Evolutionary conservation across 2,113 vertebrate species (phyloP), one percentile per base, ranked within the genome.

Genomic region (Panthera tigris): DNA sequence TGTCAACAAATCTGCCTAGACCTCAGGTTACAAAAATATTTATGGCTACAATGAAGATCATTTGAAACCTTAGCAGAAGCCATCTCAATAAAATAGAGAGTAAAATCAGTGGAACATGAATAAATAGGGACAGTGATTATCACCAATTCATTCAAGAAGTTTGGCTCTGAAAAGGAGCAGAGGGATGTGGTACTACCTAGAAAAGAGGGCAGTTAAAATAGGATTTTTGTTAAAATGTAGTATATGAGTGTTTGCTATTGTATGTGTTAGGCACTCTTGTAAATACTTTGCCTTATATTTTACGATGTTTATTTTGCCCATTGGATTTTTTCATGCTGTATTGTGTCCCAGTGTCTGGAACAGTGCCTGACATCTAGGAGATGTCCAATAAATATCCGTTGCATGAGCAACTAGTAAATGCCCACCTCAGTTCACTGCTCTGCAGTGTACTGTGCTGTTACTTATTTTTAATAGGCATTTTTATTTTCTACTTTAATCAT

Each of bases 401-500:
- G 31, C 52, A 36, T 82, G 33, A 89, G 29, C 29, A 31, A 23
- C 83, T 41, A 33, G 11, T 69, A 33, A 86, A 69, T 88, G 2
- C 25, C 68, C 41, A 4, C 1, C 12, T 76, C 33, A n/a, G 48
- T 31, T 66, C 8, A 19, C 4, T 8, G 6, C 76, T 61, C 41
- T 68, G 1, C 41, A 15, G 57, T 55, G 31, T 21, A 41, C 3
- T 55, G 25, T 29, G 36, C 55, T 89, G 14, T 27, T 57, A 73
- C 31, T 71, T 85, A 29, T 23, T 50, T 36, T 73, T 74, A 78
- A 69, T 23, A 86, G 13, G 18, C 25, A 97, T 52, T 82, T 83
- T 78, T 6, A 84, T 65, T 97, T 93, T 89, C n/a, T 55, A 33
- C 73, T 91, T 83, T 83, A n/a, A 48, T 33, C 39, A 81, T 68